These are phyloP conservation scores for Sycophila sp. DNA, from an alignment of 1,140 invertebrate genomes.

Conservation along the genomic window DNA sequence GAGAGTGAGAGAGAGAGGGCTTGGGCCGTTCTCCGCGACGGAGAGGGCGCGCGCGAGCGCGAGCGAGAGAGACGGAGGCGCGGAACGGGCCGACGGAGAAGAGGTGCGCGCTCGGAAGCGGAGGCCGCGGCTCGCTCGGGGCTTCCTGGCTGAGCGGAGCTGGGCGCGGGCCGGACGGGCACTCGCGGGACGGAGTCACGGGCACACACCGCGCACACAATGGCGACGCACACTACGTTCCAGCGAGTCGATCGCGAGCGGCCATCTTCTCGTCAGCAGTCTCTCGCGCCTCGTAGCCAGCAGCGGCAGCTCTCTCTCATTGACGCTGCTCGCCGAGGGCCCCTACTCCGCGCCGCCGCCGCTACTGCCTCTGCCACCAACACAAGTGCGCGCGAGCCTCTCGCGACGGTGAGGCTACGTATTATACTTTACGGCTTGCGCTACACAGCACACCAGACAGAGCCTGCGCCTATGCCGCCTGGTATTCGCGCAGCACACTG, in stretches of 20 bases:
- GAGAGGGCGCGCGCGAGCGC: too few relatives aligned
- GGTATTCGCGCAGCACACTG: neutral
- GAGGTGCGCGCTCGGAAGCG: neutral
- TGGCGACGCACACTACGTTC: constrained; percentile 34
- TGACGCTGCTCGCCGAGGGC: too few relatives aligned
- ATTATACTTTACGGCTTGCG: too few relatives aligned
- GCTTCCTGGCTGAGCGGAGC: neutral
- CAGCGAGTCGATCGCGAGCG: constrained; percentile 34
- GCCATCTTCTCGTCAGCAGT: constrained; percentile 33
- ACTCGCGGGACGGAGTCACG: neutral
- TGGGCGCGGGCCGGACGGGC: too few relatives aligned
- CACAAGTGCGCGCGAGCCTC: too few relatives aligned
- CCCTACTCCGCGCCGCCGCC: too few relatives aligned
- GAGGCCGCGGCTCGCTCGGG: neutral
- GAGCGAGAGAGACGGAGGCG: too few relatives aligned
- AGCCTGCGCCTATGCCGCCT: neutral
- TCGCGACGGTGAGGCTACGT: too few relatives aligned
- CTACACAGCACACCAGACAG: too few relatives aligned
- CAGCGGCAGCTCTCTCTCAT: neutral
- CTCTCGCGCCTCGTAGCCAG: neutral
- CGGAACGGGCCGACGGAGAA: neutral
- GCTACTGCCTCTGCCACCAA: too few relatives aligned
- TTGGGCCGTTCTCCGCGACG: too few relatives aligned
- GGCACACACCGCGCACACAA: constrained; percentile 23
- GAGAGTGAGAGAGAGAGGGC: neutral